Base-by-base conservation (phyloP, 2,888 invertebrate genomes). In the Clistopyga incitator region DNA sequence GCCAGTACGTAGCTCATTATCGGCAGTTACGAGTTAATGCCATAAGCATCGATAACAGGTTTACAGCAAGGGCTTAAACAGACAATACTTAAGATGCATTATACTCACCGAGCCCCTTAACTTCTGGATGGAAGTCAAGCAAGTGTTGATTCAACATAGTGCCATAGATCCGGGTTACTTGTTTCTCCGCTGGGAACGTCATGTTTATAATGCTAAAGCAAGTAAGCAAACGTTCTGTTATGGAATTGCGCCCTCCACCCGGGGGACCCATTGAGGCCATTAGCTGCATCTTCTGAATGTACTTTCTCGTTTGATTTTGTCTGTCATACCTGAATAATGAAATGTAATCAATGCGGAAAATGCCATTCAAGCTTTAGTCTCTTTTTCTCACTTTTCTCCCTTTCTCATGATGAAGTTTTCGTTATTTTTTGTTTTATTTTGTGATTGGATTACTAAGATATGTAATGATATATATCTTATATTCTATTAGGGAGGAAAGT, bases 261-360 rank as follows among this genome's bases (percentile, higher is more conserved):
- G 98, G 97, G 0, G 97, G 97, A 0, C 98, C 98, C 95, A 98
- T 98, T 0, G 97, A 96, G 2, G 95, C 96, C 90, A 97, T 94
- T 64, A 98, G 92, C 83, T 97, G 95, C 95, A 98, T 96, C 91
- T 96, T 96, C 96, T 97, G 91, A 4, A 98, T 95, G 88, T 96
- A 96, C 91, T 96, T 97, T 89, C 96, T 94, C 90, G 95, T 95
- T 93, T 98, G 98, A 91, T 97, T 98, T 83, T 94, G 94, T 1
- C 98, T 94, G 92, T 98, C 97, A 92, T 97, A 98, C 92, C 92
- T 92, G 65, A 2, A 42, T 25, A 64, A 18, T 20, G 45, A 59
- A 29, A 74, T 61, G 20, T 29, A 13, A 38, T 61, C 6, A 23
- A 29, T 29, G 29, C 29, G 2, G 29, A 29, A 4, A 29, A 3